Percentiles rank a stretch among this genome's conserved stretches.
Conservation (phyloP, 1,140 invertebrate genomes). For the Zophobas atratus region DNA sequence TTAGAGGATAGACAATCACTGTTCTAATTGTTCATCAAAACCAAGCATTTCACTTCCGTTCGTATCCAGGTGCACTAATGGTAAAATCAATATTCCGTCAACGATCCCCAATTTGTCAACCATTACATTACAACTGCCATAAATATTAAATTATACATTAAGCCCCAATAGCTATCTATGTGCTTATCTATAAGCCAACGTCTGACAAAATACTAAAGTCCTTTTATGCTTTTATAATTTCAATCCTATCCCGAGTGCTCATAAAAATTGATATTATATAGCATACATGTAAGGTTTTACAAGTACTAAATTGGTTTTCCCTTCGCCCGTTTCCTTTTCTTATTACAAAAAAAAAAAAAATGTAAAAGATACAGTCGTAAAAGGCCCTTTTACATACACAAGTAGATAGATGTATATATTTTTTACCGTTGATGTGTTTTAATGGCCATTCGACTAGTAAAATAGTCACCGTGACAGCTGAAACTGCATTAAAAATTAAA, state of each 20-base stretch:
- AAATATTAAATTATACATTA: conserved; percentile 58
- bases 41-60: conserved; percentile 45
- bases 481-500: conserved; percentile 28
- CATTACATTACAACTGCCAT: conserved; percentile 55
- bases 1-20: conserved; percentile 46
- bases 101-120: conserved; percentile 57
- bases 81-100: conserved; percentile 57
- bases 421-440: background rate
- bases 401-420: conserved; percentile 12
- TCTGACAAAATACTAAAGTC: conserved; percentile 29
- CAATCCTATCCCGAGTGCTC: conserved; percentile 28
- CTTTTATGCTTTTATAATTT: conserved; percentile 36
- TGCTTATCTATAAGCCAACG: conserved; percentile 48
- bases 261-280: conserved; percentile 27
- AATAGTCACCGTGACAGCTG: conserved; percentile 5
- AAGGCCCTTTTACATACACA: background rate
- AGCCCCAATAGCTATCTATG: conserved; percentile 52
- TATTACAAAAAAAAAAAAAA: background rate
- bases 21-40: conserved; percentile 52
- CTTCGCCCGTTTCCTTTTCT: background rate
- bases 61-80: conserved; percentile 57
- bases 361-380: conserved; percentile 5
- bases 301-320: conserved; percentile 29
- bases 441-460: conserved; percentile 11
- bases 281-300: conserved; percentile 18